These are phyloP conservation scores for Caenorhabditis doughertyi DNA, from an alignment of 2,888 invertebrate genomes.

Conservation along the genomic window DNA sequence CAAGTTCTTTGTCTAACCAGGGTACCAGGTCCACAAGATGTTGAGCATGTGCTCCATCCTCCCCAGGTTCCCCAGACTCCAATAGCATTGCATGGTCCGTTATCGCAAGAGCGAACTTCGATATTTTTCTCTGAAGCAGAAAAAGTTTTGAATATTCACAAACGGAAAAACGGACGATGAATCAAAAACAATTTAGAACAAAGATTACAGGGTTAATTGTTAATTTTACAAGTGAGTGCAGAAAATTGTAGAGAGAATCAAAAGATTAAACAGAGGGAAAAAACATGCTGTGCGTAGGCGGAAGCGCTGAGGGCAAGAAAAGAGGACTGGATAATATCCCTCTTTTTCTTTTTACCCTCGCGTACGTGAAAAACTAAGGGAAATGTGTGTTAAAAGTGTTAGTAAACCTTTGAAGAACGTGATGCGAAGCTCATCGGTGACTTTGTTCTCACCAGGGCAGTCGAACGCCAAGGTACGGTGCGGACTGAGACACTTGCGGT, in stretches of 20 bases:
- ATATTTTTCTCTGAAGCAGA: constrained; percentile 79
- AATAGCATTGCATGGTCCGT: constrained; percentile 76
- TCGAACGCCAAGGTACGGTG: constrained; percentile 79
- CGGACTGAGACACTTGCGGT: constrained; percentile 79
- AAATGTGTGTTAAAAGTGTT: constrained; percentile 52
- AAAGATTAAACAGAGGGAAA: constrained; percentile 23
- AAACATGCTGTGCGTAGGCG: constrained; percentile 21
- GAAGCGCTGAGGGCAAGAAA: constrained; percentile 27
- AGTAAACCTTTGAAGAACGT: constrained; percentile 70
- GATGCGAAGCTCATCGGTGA: constrained; percentile 66
- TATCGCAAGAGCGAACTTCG: constrained; percentile 81
- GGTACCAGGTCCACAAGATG: constrained; percentile 80
- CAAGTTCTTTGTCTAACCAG: constrained; percentile 78
- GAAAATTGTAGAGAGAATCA: not conserved
- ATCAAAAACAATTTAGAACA: not conserved
- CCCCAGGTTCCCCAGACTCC: constrained; percentile 80
- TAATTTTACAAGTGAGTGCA: not conserved
- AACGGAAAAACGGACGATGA: not conserved
- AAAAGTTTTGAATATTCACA: not conserved
- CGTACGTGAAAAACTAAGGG: constrained; percentile 1
- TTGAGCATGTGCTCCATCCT: constrained; percentile 78
- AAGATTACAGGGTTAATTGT: constrained; percentile 1
- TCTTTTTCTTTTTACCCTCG: constrained; percentile 11
- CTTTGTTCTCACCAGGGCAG: constrained; percentile 77
- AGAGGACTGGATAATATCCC: constrained; percentile 17